A percentile compares a stretch with the other conserved stretches of the same genome.
Conservation (phyloP, 2,888 invertebrate genomes). For the Eustalomyia histrio region DNA sequence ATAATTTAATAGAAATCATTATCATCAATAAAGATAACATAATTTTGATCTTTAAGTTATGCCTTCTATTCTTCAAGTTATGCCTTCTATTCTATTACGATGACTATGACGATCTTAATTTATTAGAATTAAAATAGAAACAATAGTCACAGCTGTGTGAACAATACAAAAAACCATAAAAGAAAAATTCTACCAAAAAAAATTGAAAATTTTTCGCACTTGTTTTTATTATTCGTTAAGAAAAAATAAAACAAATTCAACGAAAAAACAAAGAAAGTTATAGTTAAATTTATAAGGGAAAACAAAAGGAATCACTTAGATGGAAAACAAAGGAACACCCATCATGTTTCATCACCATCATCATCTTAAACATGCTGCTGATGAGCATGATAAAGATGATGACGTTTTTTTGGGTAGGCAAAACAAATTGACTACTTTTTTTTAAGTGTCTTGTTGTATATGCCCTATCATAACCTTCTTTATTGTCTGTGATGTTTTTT, state of each 20-base stretch:
- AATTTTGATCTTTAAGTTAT: conserved; percentile 46
- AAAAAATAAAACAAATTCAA: background rate
- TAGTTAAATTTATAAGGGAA: background rate
- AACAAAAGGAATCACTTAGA: conserved; percentile 9
- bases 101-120: conserved; percentile 29
- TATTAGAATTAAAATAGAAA: background rate
- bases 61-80: conserved; percentile 30
- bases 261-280: conserved; percentile 28
- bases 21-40: conserved; percentile 20
- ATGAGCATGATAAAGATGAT: conserved; percentile 28
- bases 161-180: conserved; percentile 12
- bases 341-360: conserved; percentile 29
- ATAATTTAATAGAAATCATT: conserved; percentile 20
- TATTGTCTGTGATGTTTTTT: background rate
- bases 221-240: conserved; percentile 26
- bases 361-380: conserved; percentile 24
- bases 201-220: conserved; percentile 54
- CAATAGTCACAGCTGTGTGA: conserved; percentile 56
- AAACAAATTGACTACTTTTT: conserved; percentile 54
- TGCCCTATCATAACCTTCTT: conserved; percentile 5
- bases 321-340: conserved; percentile 27
- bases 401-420: conserved; percentile 54
- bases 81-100: background rate
- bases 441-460: conserved; percentile 7
- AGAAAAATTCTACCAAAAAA: conserved; percentile 14